Conservation (phyloP, 2,888 invertebrate genomes). For the Pammene fasciana region DNA sequence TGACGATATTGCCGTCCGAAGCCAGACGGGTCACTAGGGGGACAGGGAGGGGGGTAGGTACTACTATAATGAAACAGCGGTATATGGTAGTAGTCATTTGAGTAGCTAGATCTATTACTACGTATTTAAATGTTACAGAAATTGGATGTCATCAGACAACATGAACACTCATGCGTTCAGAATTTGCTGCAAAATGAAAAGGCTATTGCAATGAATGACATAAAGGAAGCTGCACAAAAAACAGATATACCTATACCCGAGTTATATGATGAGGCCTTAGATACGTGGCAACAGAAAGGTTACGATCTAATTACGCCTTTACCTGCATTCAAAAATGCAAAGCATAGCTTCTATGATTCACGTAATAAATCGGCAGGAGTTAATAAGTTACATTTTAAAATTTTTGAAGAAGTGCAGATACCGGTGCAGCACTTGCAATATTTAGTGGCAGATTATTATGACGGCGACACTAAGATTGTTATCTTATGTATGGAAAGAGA, state of each 20-base stretch:
- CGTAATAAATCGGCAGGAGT: constrained; percentile 13
- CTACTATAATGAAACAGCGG: no score
- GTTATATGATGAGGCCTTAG: background rate
- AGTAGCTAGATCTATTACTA: background rate
- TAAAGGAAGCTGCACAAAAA: constrained; percentile 12
- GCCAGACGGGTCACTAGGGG: no score
- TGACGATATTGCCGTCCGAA: no score
- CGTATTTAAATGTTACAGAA: constrained; percentile 4
- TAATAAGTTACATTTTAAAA: constrained; percentile 10
- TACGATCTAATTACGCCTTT: constrained; percentile 15
- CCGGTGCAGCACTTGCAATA: constrained; percentile 23
- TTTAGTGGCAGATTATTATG: constrained; percentile 18
- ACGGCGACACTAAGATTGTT: constrained; percentile 12
- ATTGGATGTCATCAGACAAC: background rate
- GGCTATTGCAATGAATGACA: constrained; percentile 20
- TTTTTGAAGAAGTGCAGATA: constrained; percentile 17
- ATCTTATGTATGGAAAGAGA: constrained; percentile 10
- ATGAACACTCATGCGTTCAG: constrained; percentile 3
- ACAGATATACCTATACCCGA: constrained; percentile 12
- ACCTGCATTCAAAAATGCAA: constrained; percentile 18
- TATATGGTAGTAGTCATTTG: constrained; percentile 5
- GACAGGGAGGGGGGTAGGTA: no score
- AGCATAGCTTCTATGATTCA: constrained; percentile 12
- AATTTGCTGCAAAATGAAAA: constrained; percentile 15
- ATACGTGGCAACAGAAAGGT: constrained; percentile 21